Conservation (phyloP, 2,113 vertebrate species). For the Neoarius graeffei region DNA sequence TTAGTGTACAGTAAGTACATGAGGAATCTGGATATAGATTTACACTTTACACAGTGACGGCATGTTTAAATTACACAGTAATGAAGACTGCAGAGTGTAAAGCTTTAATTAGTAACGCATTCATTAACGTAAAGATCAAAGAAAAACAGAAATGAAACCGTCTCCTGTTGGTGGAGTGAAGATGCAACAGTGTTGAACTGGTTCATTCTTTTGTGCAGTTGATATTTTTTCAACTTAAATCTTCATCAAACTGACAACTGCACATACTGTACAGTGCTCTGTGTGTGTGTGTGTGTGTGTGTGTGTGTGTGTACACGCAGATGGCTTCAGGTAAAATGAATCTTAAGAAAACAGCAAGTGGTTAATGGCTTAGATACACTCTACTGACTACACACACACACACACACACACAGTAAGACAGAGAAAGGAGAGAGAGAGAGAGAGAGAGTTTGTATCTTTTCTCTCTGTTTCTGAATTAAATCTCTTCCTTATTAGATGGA, state of each 20-base stretch:
- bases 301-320: conserved; percentile 29
- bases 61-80: no score
- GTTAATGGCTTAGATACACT: not conserved
- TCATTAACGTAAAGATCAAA: no score
- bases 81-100: no score
- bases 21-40: no score
- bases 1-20: not conserved
- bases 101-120: no score
- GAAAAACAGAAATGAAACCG: no score
- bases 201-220: not conserved
- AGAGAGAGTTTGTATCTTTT: not conserved
- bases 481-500: no score
- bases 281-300: conserved; percentile 26
- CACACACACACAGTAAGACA: not conserved
- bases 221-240: not conserved
- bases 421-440: not conserved
- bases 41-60: no score
- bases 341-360: not conserved
- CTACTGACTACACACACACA: conserved; percentile 1
- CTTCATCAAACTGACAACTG: not conserved
- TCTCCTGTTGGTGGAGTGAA: no score
- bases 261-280: no score
- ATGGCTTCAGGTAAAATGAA: conserved; percentile 10
- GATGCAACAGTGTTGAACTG: no score
- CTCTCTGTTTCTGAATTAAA: not conserved